Conservation (phyloP, 1,140 invertebrate species). For the Limonius californicus region DNA sequence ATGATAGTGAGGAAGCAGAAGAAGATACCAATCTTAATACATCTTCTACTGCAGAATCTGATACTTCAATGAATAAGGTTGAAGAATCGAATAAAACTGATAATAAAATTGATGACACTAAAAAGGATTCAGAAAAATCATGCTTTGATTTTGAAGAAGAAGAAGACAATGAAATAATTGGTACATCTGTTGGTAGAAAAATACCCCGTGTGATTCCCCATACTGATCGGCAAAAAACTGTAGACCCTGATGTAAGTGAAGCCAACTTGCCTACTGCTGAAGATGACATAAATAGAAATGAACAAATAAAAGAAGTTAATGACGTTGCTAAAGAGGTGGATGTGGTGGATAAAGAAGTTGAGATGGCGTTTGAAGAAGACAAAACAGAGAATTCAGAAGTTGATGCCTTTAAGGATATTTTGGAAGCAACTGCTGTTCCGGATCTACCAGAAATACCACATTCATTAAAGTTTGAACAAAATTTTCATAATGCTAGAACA, state of each 20-base stretch:
- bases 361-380: neutral
- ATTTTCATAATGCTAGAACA: slow-evolving; percentile 37
- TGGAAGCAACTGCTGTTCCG: slow-evolving; percentile 55
- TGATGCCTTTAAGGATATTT: slow-evolving; percentile 52
- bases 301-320: neutral
- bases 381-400: neutral
- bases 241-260: slow-evolving; percentile 32
- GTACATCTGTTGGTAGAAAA: slow-evolving; percentile 48
- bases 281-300: slow-evolving; percentile 8
- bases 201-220: slow-evolving; percentile 47
- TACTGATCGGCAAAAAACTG: neutral
- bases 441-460: slow-evolving; percentile 46
- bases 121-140: slow-evolving; percentile 41
- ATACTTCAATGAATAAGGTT: slow-evolving; percentile 34
- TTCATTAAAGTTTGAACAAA: slow-evolving; percentile 37
- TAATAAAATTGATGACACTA: neutral
- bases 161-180: slow-evolving; percentile 45
- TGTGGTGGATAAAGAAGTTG: neutral
- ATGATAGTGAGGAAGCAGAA: slow-evolving; percentile 32
- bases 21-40: slow-evolving; percentile 27
- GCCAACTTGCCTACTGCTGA: slow-evolving; percentile 20
- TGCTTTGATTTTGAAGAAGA: slow-evolving; percentile 60
- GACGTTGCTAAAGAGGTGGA: neutral
- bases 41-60: slow-evolving; percentile 18
- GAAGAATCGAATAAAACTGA: slow-evolving; percentile 1